Conservation (phyloP, 2,888 invertebrate genomes). For the Plagiodera versicolora region DNA sequence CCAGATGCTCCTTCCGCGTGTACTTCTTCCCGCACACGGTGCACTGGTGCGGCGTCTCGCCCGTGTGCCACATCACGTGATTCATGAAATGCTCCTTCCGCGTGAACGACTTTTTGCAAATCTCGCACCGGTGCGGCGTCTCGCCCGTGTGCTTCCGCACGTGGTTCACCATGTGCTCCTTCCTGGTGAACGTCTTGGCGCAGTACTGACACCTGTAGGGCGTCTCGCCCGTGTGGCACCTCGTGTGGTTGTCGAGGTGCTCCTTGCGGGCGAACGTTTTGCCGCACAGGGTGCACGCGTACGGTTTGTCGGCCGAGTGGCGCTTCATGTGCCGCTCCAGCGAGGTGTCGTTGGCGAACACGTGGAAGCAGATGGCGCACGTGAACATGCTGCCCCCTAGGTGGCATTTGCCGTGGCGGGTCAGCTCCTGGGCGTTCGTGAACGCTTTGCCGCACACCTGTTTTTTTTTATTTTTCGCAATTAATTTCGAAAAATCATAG, state of each 20-base stretch:
- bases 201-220: conserved; percentile 76
- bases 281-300: conserved; percentile 82
- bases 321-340: conserved; percentile 79
- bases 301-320: conserved; percentile 81
- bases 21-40: conserved; percentile 87
- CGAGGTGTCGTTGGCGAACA: conserved; percentile 71
- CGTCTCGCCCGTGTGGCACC: conserved; percentile 80
- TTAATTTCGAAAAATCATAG: no score
- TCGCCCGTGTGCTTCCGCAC: conserved; percentile 76
- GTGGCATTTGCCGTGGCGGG: conserved; percentile 82
- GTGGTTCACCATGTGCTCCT: conserved; percentile 79
- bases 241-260: conserved; percentile 80
- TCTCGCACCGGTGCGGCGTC: conserved; percentile 75
- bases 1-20: conserved; percentile 85
- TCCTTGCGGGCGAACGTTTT: conserved; percentile 87
- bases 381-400: conserved; percentile 77
- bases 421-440: conserved; percentile 76
- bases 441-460: conserved; percentile 81
- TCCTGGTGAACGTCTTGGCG: conserved; percentile 74
- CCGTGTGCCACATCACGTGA: conserved; percentile 81
- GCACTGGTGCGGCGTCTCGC: conserved; percentile 86
- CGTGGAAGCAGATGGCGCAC: conserved; percentile 72
- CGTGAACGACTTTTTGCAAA: conserved; percentile 78
- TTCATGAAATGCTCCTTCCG: conserved; percentile 79
- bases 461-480: no score